Conservation (phyloP, 30 jellyfish, hydroid and myxozoan species). For the Turritopsis dohrnii region DNA sequence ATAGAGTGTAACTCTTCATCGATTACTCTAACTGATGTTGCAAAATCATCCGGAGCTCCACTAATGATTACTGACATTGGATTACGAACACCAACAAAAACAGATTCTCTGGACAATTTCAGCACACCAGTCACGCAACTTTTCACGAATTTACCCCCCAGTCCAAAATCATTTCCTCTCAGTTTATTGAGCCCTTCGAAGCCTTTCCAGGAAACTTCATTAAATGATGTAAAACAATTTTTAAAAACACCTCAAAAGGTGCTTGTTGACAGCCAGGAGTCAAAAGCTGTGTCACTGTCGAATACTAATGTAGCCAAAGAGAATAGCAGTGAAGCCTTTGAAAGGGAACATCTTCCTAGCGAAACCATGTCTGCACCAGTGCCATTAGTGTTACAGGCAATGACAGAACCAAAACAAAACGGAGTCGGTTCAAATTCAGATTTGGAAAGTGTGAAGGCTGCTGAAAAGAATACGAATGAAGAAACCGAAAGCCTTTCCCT, state of each 20-base stretch:
- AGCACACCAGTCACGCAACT: not conserved
- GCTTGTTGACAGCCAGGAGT: not conserved
- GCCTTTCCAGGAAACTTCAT: conserved; percentile 19
- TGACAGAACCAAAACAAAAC: not conserved
- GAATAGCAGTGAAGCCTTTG: not conserved
- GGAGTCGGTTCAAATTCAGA: not conserved
- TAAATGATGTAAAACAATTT: conserved; percentile 12
- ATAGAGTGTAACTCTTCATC: not conserved
- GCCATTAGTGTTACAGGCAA: not conserved
- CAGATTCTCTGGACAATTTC: conserved; percentile 6
- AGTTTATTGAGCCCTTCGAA: conserved; percentile 7
- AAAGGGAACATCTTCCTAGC: not conserved
- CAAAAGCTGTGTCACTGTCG: not conserved
- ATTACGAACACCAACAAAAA: not conserved
- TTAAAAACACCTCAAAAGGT: conserved; percentile 18
- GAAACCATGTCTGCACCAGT: not conserved
- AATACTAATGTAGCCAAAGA: not conserved
- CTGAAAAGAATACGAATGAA: not conserved
- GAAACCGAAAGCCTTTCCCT: not conserved
- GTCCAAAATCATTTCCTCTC: conserved; percentile 4
- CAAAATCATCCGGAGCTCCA: not conserved
- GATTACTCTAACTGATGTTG: not conserved
- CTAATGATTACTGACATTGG: not conserved
- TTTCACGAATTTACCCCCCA: conserved; percentile 3
- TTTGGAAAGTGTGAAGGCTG: conserved; percentile 4